These are phyloP conservation scores for Steatornis caripensis DNA, from an alignment of 2,113 vertebrate species.

Conservation along the genomic window DNA sequence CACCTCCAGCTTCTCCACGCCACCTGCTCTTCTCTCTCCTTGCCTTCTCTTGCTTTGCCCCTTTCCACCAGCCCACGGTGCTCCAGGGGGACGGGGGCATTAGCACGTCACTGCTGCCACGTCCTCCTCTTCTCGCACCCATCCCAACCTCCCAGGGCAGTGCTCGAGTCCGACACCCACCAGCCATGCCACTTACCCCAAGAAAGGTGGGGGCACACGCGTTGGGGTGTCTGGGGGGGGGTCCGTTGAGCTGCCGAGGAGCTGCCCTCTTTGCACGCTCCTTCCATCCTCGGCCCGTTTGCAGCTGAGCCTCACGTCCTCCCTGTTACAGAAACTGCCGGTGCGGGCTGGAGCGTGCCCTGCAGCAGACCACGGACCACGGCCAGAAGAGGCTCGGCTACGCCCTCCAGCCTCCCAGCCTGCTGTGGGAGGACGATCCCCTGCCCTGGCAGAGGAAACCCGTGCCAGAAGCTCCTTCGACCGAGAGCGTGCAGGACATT, in stretches of 20 bases:
- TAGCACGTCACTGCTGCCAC: background rate
- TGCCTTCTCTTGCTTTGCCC: background rate
- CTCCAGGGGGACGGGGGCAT: background rate
- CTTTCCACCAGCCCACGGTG: background rate
- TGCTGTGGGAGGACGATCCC: background rate
- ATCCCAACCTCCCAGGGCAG: background rate
- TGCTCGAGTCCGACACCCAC: background rate
- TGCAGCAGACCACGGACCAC: background rate
- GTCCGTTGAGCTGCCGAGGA: background rate
- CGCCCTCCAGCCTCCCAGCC: background rate
- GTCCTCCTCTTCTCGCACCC: background rate
- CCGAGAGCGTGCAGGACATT: background rate
- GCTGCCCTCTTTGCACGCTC: background rate
- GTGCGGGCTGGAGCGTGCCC: background rate
- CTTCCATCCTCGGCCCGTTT: background rate
- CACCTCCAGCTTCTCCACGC: background rate
- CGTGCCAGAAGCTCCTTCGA: fast-evolving
- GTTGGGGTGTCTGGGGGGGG: background rate
- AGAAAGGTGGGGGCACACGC: fast-evolving
- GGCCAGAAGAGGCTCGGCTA: background rate
- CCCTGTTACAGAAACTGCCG: background rate
- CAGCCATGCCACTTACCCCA: background rate
- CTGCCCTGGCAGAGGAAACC: background rate
- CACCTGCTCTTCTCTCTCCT: background rate
- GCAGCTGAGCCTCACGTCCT: background rate